phyloP scores from a whole-genome alignment of 2,888 invertebrate species.

The Syrphus vitripennis region DNA sequence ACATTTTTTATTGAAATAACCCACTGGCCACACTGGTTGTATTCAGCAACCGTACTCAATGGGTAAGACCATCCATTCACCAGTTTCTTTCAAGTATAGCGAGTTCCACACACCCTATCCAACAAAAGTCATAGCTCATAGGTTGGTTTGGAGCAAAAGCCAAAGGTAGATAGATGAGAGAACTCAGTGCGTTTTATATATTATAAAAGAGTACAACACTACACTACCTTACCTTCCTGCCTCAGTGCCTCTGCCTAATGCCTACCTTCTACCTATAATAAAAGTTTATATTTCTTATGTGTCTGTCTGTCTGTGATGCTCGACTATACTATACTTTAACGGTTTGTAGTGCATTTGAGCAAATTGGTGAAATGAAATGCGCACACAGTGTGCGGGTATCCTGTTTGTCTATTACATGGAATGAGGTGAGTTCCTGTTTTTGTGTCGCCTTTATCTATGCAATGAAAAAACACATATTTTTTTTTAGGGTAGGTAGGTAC shows the following conservation, averaged over 20 bases:
- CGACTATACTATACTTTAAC: neutral
- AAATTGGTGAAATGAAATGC: conserved; percentile 45
- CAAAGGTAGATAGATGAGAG: conserved; percentile 1
- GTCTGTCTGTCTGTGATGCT: conserved; percentile 17
- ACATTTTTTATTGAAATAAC: no score
- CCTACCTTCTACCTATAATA: neutral
- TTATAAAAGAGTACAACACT: conserved; percentile 22
- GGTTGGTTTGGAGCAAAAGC: conserved; percentile 5
- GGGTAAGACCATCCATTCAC: neutral
- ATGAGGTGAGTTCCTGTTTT: conserved; percentile 47
- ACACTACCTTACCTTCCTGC: neutral
- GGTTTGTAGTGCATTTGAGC: conserved; percentile 37
- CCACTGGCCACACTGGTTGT: neutral
- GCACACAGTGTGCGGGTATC: conserved; percentile 19
- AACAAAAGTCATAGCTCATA: no score
- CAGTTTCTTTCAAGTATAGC: neutral
- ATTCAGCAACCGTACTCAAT: neutral
- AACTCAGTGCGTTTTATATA: conserved; percentile 21
- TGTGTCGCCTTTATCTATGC: neutral
- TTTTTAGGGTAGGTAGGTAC: neutral
- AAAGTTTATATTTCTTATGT: neutral
- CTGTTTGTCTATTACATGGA: conserved; percentile 36
- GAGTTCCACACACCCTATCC: neutral
- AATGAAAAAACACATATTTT: no score
- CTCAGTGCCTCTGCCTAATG: neutral